Base-by-base conservation (phyloP, 2,113 vertebrate species). In the Chloropsis cyanopogon region DNA sequence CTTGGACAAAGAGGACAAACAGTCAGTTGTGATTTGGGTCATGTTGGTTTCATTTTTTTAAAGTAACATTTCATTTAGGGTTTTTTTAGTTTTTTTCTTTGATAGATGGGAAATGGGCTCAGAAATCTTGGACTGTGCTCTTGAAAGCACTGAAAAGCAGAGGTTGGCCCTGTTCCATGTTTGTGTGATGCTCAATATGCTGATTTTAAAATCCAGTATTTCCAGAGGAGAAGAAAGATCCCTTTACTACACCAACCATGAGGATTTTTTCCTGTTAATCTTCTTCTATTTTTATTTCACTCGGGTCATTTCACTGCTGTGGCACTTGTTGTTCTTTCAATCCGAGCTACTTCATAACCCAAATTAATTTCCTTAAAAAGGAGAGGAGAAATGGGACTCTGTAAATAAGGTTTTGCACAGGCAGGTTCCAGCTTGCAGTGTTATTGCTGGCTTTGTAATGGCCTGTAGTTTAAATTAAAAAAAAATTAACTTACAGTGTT, bases 341-440 rank as follows among this genome's bases (percentile, higher is more conserved):
- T 60, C 95, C 1, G 3, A 87, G 78, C 53, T 64, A 18, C 82
- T 93, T 88, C 71, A 35, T 88, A 86, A 72, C n/a, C 25, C 79
- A 63, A 72, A 88, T 72, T 68, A 87, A 95, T 95, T 96, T 80
- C 85, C 85, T 94, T 92, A 57, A 72, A 61, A 85, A 93, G 79
- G 3, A 85, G 85, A 72, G 85, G 79, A 69, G 92, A 75, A 82
- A 66, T 54, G 85, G 33, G 63, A 16, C 81, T 87, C 31, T 57
- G 44, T 90, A 93, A 92, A 68, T 60, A 61, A 73, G 53, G 53
- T 71, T 91, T 90, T 39, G 28, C 16, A 2, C n/a, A 33, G 90
- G 26, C 59, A 53, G 46, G 57, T 76, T 88, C 53, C 85, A 90
- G 85, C 82, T 88, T 72, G n/a, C 68, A n/a, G 1, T 31, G 4